These are phyloP conservation scores for Drosophila nr. perissopoda DNA, from an alignment of 2,888 invertebrate genomes.

Conservation along the genomic window DNA sequence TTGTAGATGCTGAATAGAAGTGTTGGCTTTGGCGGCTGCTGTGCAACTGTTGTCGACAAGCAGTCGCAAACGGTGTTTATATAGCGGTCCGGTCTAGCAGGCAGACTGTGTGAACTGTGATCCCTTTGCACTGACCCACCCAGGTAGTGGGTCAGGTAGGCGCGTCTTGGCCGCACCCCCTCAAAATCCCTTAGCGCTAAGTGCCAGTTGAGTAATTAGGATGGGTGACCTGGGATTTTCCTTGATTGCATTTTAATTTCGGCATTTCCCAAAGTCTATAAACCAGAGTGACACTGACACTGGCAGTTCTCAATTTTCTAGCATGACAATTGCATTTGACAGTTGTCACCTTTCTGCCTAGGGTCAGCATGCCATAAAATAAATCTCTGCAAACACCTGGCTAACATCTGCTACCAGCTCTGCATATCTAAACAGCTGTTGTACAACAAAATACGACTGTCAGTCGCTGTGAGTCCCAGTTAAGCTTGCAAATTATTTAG, in stretches of 20 bases:
- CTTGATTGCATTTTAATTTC: slow-evolving; percentile 65
- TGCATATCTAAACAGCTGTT: slow-evolving; percentile 8
- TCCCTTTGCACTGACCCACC: not conserved
- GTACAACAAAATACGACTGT: slow-evolving; percentile 10
- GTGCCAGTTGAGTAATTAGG: slow-evolving; percentile 32
- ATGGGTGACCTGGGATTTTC: slow-evolving; percentile 34
- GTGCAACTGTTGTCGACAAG: slow-evolving; percentile 46
- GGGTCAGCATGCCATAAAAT: slow-evolving; percentile 22
- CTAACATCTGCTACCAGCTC: slow-evolving; percentile 20
- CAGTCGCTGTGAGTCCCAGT: slow-evolving; percentile 5
- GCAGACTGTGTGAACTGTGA: slow-evolving; percentile 1
- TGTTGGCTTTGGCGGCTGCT: slow-evolving; percentile 31
- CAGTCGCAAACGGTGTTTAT: slow-evolving; percentile 18
- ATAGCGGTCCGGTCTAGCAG: slow-evolving; percentile 21
- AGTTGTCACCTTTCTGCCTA: slow-evolving; percentile 23
- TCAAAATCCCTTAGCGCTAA: slow-evolving; percentile 17
- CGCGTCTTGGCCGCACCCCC: slow-evolving; percentile 1
- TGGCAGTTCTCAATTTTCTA: slow-evolving; percentile 29
- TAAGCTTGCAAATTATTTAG: not conserved
- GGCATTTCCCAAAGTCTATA: slow-evolving; percentile 33
- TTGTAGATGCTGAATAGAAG: slow-evolving; percentile 5
- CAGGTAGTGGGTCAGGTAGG: slow-evolving; percentile 38
- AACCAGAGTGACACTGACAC: slow-evolving; percentile 5
- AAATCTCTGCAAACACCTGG: slow-evolving; percentile 23
- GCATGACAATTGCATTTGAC: slow-evolving; percentile 14